These are phyloP conservation scores for Trematomus loennbergii DNA, from an alignment of 2,113 vertebrate species.

Conservation along the genomic window DNA sequence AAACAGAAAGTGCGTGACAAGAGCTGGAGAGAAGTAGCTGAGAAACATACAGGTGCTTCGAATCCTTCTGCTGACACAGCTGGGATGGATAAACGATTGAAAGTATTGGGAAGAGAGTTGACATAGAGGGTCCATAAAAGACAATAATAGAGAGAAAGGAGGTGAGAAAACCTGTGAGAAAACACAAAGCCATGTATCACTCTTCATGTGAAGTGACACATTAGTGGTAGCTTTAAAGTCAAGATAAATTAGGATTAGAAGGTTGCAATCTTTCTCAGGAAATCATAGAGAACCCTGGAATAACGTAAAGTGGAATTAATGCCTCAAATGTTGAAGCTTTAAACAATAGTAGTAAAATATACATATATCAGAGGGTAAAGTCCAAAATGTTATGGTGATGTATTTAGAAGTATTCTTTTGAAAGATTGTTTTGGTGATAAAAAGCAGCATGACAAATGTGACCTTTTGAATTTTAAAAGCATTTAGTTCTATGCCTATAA, in stretches of 20 bases:
- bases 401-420: background rate
- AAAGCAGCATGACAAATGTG: background rate
- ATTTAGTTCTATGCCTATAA: background rate
- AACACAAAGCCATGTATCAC: conserved; percentile 11
- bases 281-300: background rate
- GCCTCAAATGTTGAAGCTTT: background rate
- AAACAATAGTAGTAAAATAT: background rate
- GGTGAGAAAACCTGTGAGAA: background rate
- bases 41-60: conserved; percentile 45
- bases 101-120: background rate
- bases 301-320: background rate
- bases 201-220: conserved; percentile 5
- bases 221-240: background rate
- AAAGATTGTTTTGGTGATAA: background rate
- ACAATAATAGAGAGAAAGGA: background rate
- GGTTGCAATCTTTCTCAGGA: background rate
- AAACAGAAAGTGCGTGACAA: conserved; percentile 44
- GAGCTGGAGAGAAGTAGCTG: conserved; percentile 12
- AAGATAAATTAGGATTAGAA: background rate
- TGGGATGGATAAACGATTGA: conserved; percentile 23
- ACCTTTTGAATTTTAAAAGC: background rate
- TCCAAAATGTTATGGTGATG: background rate
- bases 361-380: background rate
- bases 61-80: conserved; percentile 32
- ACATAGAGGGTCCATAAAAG: conserved; percentile 9